Evolutionary conservation across 2,888 invertebrate species (phyloP), one percentile per base, ranked within the genome.

Genomic region (Rhamnusium bicolor): DNA sequence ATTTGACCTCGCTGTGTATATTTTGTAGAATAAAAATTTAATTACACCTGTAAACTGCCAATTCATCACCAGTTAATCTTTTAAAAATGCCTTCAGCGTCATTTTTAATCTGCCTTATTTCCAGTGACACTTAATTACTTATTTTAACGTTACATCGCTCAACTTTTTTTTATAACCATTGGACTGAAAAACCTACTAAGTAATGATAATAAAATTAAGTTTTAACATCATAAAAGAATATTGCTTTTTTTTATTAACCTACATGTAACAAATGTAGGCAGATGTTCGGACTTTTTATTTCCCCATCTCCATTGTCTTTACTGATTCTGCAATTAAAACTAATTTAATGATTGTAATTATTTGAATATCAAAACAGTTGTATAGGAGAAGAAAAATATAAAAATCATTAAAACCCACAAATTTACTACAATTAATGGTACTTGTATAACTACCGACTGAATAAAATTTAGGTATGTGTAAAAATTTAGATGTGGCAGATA

Each of bases 11-110:
- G 6, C 46, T 16, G 46, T 61, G 19, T 40, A 61, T 47, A 49
- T 63, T 49, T 29, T 51, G 51, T 51, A 4, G 58, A 71, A 68
- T 62, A 69, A 74, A 75, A 69, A 67, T 75, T 76, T 79, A 80
- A 80, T 80, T 80, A 79, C 62, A 69, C 71, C 68, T 66, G 62
- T 72, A 79, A 80, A 77, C 73, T 72, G 79, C 75, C 76, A 71
- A 79, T 79, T 80, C 80, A 80, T 75, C 75, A 72, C 56, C 69
- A 71, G 70, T 76, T 77, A 77, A 78, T 80, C 74, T 76, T 68
- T 74, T 46, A 47, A 68, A 71, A 40, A 69, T 47, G 69, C 66
- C 69, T 62, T 18, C 68, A 69, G 19, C 60, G n/a, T 69, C 47
- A n/a, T 49, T 61, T 60, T 29, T 49, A 47, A 24, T 16, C 27